Conservation (phyloP, 1,140 invertebrate genomes). For the Ceratoteleas bidentatus region DNA sequence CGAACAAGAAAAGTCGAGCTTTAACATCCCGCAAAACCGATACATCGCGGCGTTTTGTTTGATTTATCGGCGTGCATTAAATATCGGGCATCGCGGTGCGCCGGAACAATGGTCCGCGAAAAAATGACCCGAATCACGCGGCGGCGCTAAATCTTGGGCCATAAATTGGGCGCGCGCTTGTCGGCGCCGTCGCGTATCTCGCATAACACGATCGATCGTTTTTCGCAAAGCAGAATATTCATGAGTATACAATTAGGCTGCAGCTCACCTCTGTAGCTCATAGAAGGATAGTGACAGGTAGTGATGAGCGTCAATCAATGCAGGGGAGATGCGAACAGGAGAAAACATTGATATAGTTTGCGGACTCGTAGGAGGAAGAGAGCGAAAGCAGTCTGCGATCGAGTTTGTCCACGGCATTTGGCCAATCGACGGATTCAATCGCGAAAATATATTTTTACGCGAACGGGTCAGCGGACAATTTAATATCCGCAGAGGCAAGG, state of each 20-base stretch:
- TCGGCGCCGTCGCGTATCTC: slow-evolving; percentile 20
- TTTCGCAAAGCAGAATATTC: slow-evolving; percentile 54
- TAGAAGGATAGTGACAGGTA: slow-evolving; percentile 80
- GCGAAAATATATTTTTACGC: slow-evolving; percentile 45
- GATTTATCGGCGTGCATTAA: too few relatives aligned
- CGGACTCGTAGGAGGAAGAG: slow-evolving; percentile 65
- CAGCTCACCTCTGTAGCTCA: slow-evolving; percentile 81
- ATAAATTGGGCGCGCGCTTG: slow-evolving; percentile 41
- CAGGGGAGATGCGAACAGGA: slow-evolving; percentile 78
- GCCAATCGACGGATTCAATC: slow-evolving; percentile 57
- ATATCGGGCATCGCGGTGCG: too few relatives aligned
- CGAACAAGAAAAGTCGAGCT: too few relatives aligned
- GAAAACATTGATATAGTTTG: slow-evolving; percentile 78
- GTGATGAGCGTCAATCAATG: slow-evolving; percentile 80
- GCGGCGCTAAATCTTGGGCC: slow-evolving; percentile 12
- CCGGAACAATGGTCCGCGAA: neutral
- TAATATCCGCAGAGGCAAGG: slow-evolving; percentile 17
- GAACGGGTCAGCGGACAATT: slow-evolving; percentile 47
- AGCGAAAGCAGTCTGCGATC: slow-evolving; percentile 66
- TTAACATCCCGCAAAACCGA: too few relatives aligned
- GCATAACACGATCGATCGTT: slow-evolving; percentile 58
- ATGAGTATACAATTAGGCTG: slow-evolving; percentile 74
- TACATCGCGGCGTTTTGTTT: too few relatives aligned
- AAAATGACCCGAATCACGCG: slow-evolving; percentile 12
- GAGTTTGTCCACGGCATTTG: slow-evolving; percentile 67